These are phyloP conservation scores for Crepidodera aurea DNA, from an alignment of 2,888 invertebrate genomes.

Conservation along the genomic window DNA sequence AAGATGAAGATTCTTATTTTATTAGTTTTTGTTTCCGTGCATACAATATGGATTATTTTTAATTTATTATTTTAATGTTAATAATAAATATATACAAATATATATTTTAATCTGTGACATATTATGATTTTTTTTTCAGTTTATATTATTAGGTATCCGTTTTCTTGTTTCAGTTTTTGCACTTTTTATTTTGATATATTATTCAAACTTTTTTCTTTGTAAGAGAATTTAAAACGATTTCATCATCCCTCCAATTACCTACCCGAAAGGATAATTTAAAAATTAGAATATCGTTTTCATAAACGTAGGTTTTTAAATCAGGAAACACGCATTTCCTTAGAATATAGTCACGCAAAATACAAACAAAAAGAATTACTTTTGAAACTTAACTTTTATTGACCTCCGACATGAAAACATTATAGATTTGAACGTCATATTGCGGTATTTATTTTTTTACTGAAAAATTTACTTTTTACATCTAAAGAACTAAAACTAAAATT, in stretches of 20 bases:
- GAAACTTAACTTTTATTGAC: conserved; percentile 9
- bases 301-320: conserved; percentile 12
- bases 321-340: conserved; percentile 27
- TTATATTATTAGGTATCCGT: too few species aligned
- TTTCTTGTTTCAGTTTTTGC: too few species aligned
- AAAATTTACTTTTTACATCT: too few species aligned
- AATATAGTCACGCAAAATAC: conserved; percentile 35
- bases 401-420: conserved; percentile 27
- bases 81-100: too few species aligned
- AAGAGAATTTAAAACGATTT: background rate
- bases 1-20: too few species aligned
- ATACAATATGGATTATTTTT: too few species aligned
- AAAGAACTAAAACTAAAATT: too few species aligned
- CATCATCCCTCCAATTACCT: background rate
- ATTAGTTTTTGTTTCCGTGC: too few species aligned
- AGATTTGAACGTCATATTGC: conserved; percentile 6
- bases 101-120: too few species aligned
- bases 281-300: conserved; percentile 5
- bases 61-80: too few species aligned
- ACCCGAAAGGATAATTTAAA: background rate
- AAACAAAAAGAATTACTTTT: conserved; percentile 19
- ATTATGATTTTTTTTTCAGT: too few species aligned
- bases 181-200: conserved; percentile 9
- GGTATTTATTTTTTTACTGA: background rate
- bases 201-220: background rate